Evolutionary conservation across 2,113 vertebrate species (phyloP), one percentile per base, ranked within the genome.

Genomic region (Laterallus jamaicensis): DNA sequence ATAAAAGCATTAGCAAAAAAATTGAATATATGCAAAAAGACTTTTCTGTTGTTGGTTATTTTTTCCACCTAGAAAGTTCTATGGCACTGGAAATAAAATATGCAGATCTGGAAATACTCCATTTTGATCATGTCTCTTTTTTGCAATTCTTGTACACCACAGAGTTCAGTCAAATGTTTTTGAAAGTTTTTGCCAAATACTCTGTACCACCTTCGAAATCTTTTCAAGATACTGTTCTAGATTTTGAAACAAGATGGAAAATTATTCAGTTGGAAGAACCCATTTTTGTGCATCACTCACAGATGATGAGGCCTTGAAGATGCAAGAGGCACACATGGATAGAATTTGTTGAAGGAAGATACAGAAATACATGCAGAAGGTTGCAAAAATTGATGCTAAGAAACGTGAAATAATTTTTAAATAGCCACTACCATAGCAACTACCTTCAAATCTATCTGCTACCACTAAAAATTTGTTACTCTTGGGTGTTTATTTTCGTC

Each of bases 1-100:
- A 47, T 20, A 84, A 82, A 91, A 78, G 19, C 5, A 40, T 10
- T 69, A 37, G 12, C 11, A 35, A 69, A 58, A 64, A 62, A 44
- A 4, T 29, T 3, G 3, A n/a, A 60, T 47, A 52, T 0, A 3
- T 2, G 11, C 10, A 35, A 69, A 64, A 24, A 86, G 5, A 10
- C 5, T 80, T 82, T 66, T 66, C 20, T 52, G 21, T 17, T 78
- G 15, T 2, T 68, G 2, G 7, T 17, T 69, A 17, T 55, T 73
- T 69, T 49, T 86, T 50, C 31, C 25, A 49, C 8, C 14, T 44
- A 10, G 21, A 86, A 52, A 80, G 26, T 44, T 7, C 0, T 39
- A 4, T 29, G 22, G 29, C 18, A 54, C 6, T 50, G n/a, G 19
- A 70, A 60, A 60, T 28, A 7, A 82, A 90, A 74, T 16, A 44